Evolutionary conservation across 2,797 vertebrate species (phyloP).

Genomic region (Pteropus rufus): DNA sequence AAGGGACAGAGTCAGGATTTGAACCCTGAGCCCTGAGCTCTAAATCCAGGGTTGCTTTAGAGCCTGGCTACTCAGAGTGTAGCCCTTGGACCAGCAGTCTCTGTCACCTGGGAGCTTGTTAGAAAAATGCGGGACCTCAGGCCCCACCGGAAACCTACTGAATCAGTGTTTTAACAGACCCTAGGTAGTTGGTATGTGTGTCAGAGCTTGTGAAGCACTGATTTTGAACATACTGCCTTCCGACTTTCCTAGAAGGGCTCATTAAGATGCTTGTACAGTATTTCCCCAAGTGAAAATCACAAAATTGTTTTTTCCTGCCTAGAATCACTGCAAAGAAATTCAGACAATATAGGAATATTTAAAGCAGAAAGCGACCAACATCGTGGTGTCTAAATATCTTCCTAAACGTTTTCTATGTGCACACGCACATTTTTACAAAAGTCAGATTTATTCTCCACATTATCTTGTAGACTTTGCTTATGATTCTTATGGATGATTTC

Average conservation of each 20-base stretch:
- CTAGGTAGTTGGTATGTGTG: rapidly evolving
- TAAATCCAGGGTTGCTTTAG: not conserved
- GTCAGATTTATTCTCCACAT: not conserved
- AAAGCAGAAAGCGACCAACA: not conserved
- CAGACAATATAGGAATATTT: not conserved
- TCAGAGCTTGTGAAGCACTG: not conserved
- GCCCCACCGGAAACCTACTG: not conserved
- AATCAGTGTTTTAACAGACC: not conserved
- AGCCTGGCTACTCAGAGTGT: not conserved
- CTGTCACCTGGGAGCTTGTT: not conserved
- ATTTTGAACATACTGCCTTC: not conserved
- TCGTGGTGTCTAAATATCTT: not conserved
- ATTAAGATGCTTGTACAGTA: not conserved
- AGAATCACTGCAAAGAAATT: not conserved
- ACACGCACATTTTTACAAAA: not conserved
- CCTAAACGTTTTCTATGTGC: not conserved
- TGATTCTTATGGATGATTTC: not conserved
- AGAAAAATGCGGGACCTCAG: not conserved
- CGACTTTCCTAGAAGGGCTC: not conserved
- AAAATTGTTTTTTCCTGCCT: not conserved
- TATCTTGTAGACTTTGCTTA: not conserved
- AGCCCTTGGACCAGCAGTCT: not conserved
- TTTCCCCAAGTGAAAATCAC: not conserved
- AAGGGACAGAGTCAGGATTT: not conserved
- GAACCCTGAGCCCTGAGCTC: not conserved